These are phyloP conservation scores for Vulpes lagopus DNA, from an alignment of 2,113 vertebrate species.

Conservation along the genomic window DNA sequence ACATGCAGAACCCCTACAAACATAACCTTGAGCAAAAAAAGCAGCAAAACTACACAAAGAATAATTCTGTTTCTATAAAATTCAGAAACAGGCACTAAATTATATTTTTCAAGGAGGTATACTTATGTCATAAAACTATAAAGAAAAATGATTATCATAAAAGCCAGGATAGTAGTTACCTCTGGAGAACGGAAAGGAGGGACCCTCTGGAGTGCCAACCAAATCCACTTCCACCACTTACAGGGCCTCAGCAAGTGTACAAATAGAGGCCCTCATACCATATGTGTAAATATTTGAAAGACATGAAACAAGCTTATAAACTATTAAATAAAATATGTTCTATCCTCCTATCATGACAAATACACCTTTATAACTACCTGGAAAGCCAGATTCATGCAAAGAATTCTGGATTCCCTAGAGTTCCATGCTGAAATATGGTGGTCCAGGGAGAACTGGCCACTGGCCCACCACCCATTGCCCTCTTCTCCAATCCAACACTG, in stretches of 20 bases:
- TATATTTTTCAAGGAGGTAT: constrained; percentile 31
- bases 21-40: background rate
- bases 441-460: background rate
- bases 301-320: constrained; percentile 40
- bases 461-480: background rate
- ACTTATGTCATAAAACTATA: constrained; percentile 21
- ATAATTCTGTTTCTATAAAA: constrained; percentile 45
- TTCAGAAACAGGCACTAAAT: constrained; percentile 42
- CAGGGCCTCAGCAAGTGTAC: background rate
- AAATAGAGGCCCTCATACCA: background rate
- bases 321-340: constrained; percentile 13
- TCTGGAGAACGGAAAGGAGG: constrained; percentile 1
- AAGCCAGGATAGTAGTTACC: constrained; percentile 4
- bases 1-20: background rate
- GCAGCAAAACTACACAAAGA: constrained; percentile 39
- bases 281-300: constrained; percentile 8
- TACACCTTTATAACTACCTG: constrained; percentile 25
- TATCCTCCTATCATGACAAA: constrained; percentile 23
- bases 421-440: background rate
- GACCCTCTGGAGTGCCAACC: background rate
- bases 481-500: background rate
- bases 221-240: constrained; percentile 44
- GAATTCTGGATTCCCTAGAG: background rate
- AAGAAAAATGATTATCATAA: constrained; percentile 39
- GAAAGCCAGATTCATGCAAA: background rate